Conservation (phyloP, 2,797 vertebrate genomes). For the Acipenser transmontanus region DNA sequence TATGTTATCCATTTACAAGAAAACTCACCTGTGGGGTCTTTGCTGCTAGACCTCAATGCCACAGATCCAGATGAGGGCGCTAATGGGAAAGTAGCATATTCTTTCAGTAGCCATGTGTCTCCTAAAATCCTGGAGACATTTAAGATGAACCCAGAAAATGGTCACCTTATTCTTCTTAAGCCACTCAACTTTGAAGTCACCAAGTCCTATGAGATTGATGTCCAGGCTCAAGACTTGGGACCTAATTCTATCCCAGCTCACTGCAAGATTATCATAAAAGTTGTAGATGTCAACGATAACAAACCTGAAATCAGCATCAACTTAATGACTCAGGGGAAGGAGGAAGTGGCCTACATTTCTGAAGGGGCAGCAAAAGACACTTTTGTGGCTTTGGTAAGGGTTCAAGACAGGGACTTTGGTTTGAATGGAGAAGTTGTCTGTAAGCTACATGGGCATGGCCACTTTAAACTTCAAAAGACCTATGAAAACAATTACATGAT, state of each 20-base stretch:
- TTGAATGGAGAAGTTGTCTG: slow-evolving; percentile 84
- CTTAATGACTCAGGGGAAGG: slow-evolving; percentile 86
- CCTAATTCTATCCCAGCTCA: slow-evolving; percentile 94
- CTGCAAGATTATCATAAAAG: slow-evolving; percentile 90
- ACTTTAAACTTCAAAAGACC: slow-evolving; percentile 91
- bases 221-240: slow-evolving; percentile 90
- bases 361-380: slow-evolving; percentile 85
- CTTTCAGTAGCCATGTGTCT: slow-evolving; percentile 88
- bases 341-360: slow-evolving; percentile 85
- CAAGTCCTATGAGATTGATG: slow-evolving; percentile 86
- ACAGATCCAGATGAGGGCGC: slow-evolving; percentile 94
- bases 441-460: slow-evolving; percentile 85
- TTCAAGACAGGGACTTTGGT: slow-evolving; percentile 85
- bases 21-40: slow-evolving; percentile 76
- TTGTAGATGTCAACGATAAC: slow-evolving; percentile 94
- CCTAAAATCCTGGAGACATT: slow-evolving; percentile 87
- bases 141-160: slow-evolving; percentile 80
- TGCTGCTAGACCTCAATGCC: slow-evolving; percentile 88
- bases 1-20: slow-evolving; percentile 79
- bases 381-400: slow-evolving; percentile 85
- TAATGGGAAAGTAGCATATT: slow-evolving; percentile 89
- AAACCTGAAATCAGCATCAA: slow-evolving; percentile 93
- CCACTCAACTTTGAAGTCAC: slow-evolving; percentile 87
- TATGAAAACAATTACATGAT: slow-evolving; percentile 96
- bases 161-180: slow-evolving; percentile 82